Evolutionary conservation across 2,888 invertebrate species (phyloP).

Genomic region (Stenolophus ochropezus): DNA sequence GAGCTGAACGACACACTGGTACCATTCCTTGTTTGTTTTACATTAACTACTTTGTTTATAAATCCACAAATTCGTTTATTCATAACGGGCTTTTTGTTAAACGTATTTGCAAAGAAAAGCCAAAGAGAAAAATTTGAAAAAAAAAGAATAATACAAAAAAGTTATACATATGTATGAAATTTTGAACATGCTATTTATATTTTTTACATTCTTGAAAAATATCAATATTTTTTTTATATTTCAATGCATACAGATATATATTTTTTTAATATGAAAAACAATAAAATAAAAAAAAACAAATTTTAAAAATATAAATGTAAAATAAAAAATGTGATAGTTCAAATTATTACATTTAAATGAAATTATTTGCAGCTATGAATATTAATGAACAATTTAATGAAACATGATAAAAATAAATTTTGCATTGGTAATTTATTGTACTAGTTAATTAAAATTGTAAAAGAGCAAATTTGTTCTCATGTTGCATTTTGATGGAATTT

Average conservation of each 20-base stretch:
- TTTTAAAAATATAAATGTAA: too few relatives aligned
- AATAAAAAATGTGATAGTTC: neutral
- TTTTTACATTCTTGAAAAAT: too few relatives aligned
- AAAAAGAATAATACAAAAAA: too few relatives aligned
- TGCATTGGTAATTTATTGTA: neutral
- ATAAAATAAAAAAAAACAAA: too few relatives aligned
- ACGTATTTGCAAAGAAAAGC: neutral
- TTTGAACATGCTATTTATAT: too few relatives aligned
- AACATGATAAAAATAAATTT: neutral
- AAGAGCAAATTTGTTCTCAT: neutral
- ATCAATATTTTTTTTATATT: too few relatives aligned
- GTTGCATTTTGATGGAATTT: neutral
- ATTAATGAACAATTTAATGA: neutral
- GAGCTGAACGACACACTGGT: neutral
- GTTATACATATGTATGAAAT: too few relatives aligned
- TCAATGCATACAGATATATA: too few relatives aligned
- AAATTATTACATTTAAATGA: neutral
- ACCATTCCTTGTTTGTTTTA: slow-evolving; percentile 16
- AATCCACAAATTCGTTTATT: neutral
- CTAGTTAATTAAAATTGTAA: neutral
- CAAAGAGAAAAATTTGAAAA: neutral
- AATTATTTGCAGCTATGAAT: neutral
- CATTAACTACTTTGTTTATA: slow-evolving; percentile 25
- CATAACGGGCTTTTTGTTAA: neutral
- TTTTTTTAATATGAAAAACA: too few relatives aligned